phyloP scores from a whole-genome alignment of 2,888 invertebrate species.

The Aphrophora alni region DNA sequence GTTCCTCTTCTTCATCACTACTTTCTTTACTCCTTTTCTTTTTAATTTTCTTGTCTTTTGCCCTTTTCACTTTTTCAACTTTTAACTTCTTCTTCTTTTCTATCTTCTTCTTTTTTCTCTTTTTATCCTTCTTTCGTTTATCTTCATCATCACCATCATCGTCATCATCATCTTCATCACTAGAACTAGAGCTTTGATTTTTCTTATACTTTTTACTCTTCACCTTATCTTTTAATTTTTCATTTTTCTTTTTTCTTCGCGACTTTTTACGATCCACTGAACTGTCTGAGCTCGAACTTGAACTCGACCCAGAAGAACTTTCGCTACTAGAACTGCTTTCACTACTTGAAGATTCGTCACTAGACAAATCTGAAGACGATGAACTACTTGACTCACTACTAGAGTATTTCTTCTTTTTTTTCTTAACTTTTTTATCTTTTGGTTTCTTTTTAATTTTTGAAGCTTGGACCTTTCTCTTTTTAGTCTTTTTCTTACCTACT shows the following conservation, averaged over 20 bases:
- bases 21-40: slow-evolving; percentile 30
- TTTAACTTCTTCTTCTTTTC: slow-evolving; percentile 23
- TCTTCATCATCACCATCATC: slow-evolving; percentile 28
- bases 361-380: slow-evolving; percentile 30
- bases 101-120: slow-evolving; percentile 27
- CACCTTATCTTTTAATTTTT: slow-evolving; percentile 37
- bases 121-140: slow-evolving; percentile 29
- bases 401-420: slow-evolving; percentile 39
- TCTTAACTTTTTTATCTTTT: slow-evolving; percentile 44
- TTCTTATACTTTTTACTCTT: slow-evolving; percentile 35
- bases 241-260: slow-evolving; percentile 40
- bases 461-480: slow-evolving; percentile 33
- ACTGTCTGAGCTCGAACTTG: slow-evolving; percentile 41
- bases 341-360: slow-evolving; percentile 44
- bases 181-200: slow-evolving; percentile 16
- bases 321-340: slow-evolving; percentile 44
- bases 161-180: slow-evolving; percentile 26
- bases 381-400: slow-evolving; percentile 47
- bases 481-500: slow-evolving; percentile 24
- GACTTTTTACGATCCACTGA: slow-evolving; percentile 39
- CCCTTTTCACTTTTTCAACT: slow-evolving; percentile 12
- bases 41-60: slow-evolving; percentile 29
- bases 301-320: slow-evolving; percentile 39
- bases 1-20: slow-evolving; percentile 9
- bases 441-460: slow-evolving; percentile 44